These are phyloP conservation scores for Plagiodera versicolora DNA, from an alignment of 2,888 invertebrate species.

Conservation along the genomic window DNA sequence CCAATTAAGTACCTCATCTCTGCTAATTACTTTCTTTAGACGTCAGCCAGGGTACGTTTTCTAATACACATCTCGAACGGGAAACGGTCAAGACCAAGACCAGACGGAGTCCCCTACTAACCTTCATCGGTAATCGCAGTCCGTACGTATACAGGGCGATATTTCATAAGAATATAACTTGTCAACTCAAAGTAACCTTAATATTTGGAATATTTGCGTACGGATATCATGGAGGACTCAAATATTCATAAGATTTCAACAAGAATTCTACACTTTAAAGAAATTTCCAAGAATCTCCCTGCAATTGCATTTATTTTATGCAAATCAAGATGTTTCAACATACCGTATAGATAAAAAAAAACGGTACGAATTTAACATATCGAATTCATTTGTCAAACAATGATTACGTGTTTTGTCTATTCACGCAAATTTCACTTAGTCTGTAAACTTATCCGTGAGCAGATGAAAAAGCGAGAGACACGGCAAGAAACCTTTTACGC, in stretches of 20 bases:
- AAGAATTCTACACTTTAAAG: too few species aligned
- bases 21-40: conserved; percentile 20
- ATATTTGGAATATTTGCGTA: too few species aligned
- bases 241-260: too few species aligned
- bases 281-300: not conserved
- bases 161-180: too few species aligned
- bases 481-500: conserved; percentile 13
- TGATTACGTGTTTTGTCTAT: too few species aligned
- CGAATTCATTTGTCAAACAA: too few species aligned
- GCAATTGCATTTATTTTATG: not conserved
- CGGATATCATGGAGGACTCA: too few species aligned
- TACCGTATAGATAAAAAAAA: not conserved
- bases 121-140: not conserved
- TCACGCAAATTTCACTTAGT: too few species aligned
- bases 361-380: too few species aligned
- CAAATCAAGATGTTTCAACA: not conserved
- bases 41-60: not conserved
- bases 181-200: too few species aligned
- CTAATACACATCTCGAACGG: not conserved
- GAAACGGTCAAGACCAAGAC: conserved; percentile 10
- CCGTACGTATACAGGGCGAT: too few species aligned
- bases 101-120: conserved; percentile 20
- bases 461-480: not conserved
- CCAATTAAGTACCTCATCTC: conserved; percentile 23
- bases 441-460: not conserved